Conservation (phyloP, 2,888 invertebrate species). For the Branchipolynoe longqiensis region DNA sequence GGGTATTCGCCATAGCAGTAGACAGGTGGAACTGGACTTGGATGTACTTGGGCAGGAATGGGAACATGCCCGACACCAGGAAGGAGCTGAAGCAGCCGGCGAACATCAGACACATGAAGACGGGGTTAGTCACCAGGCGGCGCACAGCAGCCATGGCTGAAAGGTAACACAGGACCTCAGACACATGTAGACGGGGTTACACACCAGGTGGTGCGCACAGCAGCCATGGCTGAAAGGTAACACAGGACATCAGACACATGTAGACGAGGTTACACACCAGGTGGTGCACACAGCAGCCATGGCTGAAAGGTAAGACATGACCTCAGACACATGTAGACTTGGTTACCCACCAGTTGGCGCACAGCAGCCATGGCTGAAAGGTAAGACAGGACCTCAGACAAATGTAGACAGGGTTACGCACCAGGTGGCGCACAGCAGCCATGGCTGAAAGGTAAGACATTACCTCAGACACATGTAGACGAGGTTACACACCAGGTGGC, state of each 20-base stretch:
- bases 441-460: neutral
- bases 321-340: neutral
- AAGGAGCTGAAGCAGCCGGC: slow-evolving; percentile 55
- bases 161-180: neutral
- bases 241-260: neutral
- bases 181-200: neutral
- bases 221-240: neutral
- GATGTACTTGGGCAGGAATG: slow-evolving; percentile 69
- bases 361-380: no score
- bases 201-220: neutral
- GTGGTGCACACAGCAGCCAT: neutral
- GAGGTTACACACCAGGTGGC: neutral
- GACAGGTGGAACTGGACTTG: slow-evolving; percentile 67
- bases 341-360: neutral
- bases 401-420: slow-evolving; percentile 52
- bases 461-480: neutral
- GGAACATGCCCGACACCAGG: slow-evolving; percentile 64
- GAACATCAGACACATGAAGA: slow-evolving; percentile 17
- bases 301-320: neutral
- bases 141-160: neutral
- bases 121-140: slow-evolving; percentile 48
- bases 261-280: neutral
- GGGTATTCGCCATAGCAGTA: slow-evolving; percentile 67
- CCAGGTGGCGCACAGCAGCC: neutral
- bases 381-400: neutral